phyloP scores from a whole-genome alignment of 2,888 invertebrate genomes.

The Neria commutata region DNA sequence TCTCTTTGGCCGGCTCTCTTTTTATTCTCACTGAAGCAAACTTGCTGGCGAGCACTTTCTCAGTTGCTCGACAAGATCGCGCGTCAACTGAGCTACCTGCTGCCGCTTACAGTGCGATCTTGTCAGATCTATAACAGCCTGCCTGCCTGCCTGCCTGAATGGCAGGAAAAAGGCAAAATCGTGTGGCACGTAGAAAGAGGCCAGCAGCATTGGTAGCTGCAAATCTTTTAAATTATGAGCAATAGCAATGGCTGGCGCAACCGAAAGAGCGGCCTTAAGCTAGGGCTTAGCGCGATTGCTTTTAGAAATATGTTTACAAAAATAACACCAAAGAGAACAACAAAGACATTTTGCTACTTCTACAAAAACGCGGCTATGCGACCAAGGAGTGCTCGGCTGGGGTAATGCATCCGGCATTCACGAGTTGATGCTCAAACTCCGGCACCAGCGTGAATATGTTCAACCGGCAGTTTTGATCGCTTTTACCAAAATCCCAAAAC shows the following conservation, averaged over 20 bases:
- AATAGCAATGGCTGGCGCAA: not conserved
- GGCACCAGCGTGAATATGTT: no score
- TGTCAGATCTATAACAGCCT: constrained; percentile 8
- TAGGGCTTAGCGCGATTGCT: constrained; percentile 19
- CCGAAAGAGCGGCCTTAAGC: constrained; percentile 36
- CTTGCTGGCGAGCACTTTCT: not conserved
- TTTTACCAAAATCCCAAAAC: no score
- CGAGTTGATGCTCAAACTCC: no score
- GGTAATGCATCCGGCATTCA: no score
- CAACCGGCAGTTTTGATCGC: no score
- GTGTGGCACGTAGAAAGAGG: constrained; percentile 13
- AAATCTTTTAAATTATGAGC: constrained; percentile 14
- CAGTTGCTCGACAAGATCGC: not conserved
- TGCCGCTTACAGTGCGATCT: constrained; percentile 6
- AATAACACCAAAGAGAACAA: not conserved
- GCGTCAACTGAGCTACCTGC: constrained; percentile 30
- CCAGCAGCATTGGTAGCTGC: constrained; percentile 21
- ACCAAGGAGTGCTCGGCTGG: no score
- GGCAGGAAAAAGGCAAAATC: constrained; percentile 22
- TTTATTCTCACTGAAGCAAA: constrained; percentile 9
- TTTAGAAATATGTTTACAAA: constrained; percentile 12
- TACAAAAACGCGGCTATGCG: no score
- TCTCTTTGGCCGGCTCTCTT: not conserved
- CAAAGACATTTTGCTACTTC: no score
- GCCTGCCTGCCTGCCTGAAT: no score